Percentiles rank a stretch among this genome's conserved stretches.
phyloP scores from a whole-genome alignment of 2,113 vertebrate genomes.

The Oreochromis aureus region DNA sequence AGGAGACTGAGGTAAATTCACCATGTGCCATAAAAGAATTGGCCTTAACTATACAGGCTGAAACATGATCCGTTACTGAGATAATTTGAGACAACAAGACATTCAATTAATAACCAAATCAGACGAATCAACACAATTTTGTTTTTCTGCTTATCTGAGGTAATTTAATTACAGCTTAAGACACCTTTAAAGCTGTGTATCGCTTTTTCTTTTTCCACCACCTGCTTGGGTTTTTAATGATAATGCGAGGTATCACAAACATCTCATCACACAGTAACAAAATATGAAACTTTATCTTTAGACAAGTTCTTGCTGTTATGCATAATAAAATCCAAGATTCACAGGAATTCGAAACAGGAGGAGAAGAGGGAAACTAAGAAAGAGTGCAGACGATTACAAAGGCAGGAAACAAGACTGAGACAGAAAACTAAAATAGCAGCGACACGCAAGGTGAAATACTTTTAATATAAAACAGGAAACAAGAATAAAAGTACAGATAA shows the following conservation, averaged over 20 bases:
- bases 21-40: not conserved
- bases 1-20: not conserved
- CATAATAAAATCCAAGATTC: not conserved
- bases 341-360: not conserved
- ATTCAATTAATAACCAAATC: constrained; percentile 41
- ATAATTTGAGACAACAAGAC: constrained; percentile 24
- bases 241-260: not conserved
- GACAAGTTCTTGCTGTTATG: not conserved
- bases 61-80: constrained; percentile 27
- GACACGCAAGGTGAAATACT: not conserved
- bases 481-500: not conserved
- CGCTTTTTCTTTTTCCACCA: constrained; percentile 1
- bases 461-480: not conserved
- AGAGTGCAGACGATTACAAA: not conserved
- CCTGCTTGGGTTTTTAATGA: constrained; percentile 30
- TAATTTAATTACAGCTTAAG: constrained; percentile 41
- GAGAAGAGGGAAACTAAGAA: not conserved
- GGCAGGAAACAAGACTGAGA: not conserved
- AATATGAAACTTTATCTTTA: constrained; percentile 24
- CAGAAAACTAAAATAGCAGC: not conserved
- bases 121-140: constrained; percentile 8
- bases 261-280: constrained; percentile 12
- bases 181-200: constrained; percentile 30
- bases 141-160: constrained; percentile 14
- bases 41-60: not conserved